Evolutionary conservation across 2,888 invertebrate species (phyloP), one percentile per base, ranked within the genome.

Genomic region (Acanthosoma haemorrhoidale): DNA sequence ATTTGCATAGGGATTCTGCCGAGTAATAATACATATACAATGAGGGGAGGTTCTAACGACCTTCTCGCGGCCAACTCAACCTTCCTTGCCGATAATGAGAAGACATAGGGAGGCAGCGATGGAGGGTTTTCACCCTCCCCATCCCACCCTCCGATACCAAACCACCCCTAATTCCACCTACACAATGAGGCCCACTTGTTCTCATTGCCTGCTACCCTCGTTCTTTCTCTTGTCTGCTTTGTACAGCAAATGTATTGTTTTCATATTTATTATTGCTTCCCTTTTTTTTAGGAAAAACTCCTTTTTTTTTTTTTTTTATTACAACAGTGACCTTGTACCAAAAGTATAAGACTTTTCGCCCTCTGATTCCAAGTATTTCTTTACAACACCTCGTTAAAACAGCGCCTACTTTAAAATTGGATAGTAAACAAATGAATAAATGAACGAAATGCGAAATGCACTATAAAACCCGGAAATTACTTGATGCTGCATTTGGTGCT

Each of bases 21-120:
- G 51, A 25, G 51, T 51, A 51, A 51, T 51, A 51, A 51, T 51
- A 51, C 51, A 51, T 51, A 51, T 51, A 51, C 51, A 51, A 51
- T 51, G 51, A 51, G 51, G 51, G n/a, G 51, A n/a, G 25, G 25
- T 51, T 25, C 51, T 51, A 51, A 51, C 51, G 51, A 51, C 25
- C 51, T 43, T 25, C 25, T 21, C 25, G 51, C 21, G 25, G 5
- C 25, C 51, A 51, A n/a, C n/a, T n/a, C n/a, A n/a, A 25, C 25
- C 51, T 25, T 51, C 51, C 51, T 51, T 51, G 25, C 51, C 51
- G 51, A 51, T 51, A 51, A 51, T 51, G 51, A 51, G 51, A 25
- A 25, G n/a, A 25, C 51, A n/a, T 25, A 51, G 51, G 51, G 51
- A 3, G 6, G 13, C n/a, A 8, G 25, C 29, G 21, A 5, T 25